A percentile compares a stretch with the other conserved stretches of the same genome.
Conservation (phyloP, 2,797 vertebrate species). For the Nyctalus aviator region DNA sequence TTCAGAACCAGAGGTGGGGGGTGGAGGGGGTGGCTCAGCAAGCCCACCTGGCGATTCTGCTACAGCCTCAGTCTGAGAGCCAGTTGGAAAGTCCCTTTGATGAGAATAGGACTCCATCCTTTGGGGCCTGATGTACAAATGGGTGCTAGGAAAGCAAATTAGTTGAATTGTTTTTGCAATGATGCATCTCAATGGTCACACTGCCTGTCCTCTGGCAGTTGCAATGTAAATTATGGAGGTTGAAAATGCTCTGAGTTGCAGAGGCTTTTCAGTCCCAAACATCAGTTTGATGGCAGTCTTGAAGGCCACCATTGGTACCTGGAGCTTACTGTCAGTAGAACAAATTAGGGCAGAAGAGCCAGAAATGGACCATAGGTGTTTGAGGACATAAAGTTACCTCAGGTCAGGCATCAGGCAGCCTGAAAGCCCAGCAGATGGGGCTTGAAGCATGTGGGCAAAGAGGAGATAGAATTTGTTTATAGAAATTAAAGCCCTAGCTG, state of each 20-base stretch:
- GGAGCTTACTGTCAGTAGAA: not conserved
- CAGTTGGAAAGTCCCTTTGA: not conserved
- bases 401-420: not conserved
- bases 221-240: not conserved
- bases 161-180: constrained; percentile 25
- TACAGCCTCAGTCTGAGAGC: not conserved
- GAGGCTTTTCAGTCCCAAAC: not conserved
- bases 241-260: not conserved
- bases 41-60: not conserved
- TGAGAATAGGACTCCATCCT: not conserved
- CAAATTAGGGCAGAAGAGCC: not conserved
- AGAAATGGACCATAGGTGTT: not conserved
- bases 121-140: not conserved
- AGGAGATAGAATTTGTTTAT: not conserved
- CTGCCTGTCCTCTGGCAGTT: not conserved
- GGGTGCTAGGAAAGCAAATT: not conserved
- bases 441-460: not conserved
- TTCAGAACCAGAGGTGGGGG: not conserved
- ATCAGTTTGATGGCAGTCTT: not conserved
- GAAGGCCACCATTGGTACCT: not conserved
- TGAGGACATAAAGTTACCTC: not conserved
- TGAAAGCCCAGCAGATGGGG: not conserved
- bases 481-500: no score
- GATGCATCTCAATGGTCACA: constrained; percentile 14
- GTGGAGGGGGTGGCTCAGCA: not conserved